Percentiles rank a stretch among this genome's conserved stretches.
Conservation (phyloP, 2,888 invertebrate species). For the Syrista parreyssii region DNA sequence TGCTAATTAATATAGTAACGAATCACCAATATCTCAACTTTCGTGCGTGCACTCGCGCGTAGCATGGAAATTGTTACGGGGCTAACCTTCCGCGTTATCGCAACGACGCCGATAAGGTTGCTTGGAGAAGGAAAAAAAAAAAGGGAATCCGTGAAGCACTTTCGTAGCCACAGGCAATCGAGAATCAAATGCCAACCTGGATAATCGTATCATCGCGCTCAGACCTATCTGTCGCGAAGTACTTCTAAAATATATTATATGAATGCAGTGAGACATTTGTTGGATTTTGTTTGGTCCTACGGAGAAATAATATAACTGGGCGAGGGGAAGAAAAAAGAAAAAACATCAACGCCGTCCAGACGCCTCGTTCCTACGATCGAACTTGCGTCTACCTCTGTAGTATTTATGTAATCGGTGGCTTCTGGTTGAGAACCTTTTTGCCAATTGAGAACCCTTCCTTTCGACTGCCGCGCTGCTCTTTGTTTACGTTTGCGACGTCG, state of each 20-base stretch:
- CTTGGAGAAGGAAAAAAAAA: background rate
- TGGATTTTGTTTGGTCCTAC: background rate
- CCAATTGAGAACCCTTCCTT: background rate
- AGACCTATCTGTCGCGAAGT: background rate
- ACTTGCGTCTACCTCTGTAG: background rate
- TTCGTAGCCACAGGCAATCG: background rate
- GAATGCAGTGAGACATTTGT: background rate
- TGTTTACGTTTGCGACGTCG: background rate
- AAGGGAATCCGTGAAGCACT: background rate
- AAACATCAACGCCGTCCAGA: background rate
- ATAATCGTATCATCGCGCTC: background rate
- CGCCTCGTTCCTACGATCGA: background rate
- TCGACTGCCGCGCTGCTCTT: background rate
- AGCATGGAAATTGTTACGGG: background rate
- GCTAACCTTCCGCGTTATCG: background rate
- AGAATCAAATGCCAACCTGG: background rate
- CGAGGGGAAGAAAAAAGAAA: background rate
- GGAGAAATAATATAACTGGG: background rate
- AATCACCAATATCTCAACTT: background rate
- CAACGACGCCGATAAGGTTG: background rate
- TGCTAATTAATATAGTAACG: background rate
- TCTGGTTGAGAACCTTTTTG: background rate
- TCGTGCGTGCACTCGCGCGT: background rate
- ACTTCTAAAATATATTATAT: background rate
- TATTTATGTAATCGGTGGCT: background rate